Conservation (phyloP, 35 echinoderm and acorn worm species). For the Ptychodera flava region DNA sequence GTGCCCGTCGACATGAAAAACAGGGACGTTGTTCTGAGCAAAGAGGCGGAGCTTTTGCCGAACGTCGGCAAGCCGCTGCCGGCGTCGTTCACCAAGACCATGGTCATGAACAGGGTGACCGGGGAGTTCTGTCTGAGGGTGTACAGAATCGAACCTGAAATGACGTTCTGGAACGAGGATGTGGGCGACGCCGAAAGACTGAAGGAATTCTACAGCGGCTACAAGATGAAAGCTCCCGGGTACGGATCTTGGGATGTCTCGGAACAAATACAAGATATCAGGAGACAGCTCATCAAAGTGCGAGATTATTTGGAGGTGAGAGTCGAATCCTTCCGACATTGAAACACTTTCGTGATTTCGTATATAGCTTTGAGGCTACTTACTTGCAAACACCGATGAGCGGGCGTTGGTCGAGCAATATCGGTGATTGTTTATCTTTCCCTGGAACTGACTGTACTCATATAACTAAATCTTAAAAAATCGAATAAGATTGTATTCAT, state of each 20-base stretch:
- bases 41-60: slow-evolving; percentile 66
- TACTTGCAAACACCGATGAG: not conserved
- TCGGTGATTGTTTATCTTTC: not conserved
- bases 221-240: slow-evolving; percentile 27
- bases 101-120: slow-evolving; percentile 66
- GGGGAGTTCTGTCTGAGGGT: slow-evolving; percentile 72
- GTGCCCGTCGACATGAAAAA: slow-evolving; percentile 59
- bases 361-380: not conserved
- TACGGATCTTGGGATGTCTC: slow-evolving; percentile 74
- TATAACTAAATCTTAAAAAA: not conserved
- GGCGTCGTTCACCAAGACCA: slow-evolving; percentile 50
- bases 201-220: slow-evolving; percentile 66
- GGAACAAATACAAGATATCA: slow-evolving; percentile 73
- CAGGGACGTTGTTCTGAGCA: slow-evolving; percentile 67
- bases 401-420: not conserved
- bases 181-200: slow-evolving; percentile 67
- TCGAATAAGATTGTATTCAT: no score
- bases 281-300: slow-evolving; percentile 81
- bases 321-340: not conserved
- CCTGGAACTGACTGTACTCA: not conserved
- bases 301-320: slow-evolving; percentile 84
- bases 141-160: slow-evolving; percentile 86
- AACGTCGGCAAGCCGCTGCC: slow-evolving; percentile 79
- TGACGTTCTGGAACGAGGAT: slow-evolving; percentile 92
- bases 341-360: not conserved